A percentile compares a stretch with the other conserved stretches of the same genome.
Evolutionary conservation across 2,113 vertebrate species (phyloP).

Genomic region (Pygoscelis adeliae): DNA sequence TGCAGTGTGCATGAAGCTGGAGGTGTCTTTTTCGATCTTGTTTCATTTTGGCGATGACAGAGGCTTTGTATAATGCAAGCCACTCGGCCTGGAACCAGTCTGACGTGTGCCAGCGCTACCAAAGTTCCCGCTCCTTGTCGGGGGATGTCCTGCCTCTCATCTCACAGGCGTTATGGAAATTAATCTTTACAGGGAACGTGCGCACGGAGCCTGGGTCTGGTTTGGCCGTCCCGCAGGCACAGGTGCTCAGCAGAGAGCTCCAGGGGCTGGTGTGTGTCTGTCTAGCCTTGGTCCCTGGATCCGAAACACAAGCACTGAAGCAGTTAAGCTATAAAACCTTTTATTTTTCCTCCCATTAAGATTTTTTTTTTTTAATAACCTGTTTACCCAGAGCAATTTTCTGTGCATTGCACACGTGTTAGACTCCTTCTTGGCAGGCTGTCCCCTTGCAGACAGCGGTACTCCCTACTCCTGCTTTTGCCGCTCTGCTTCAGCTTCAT

Average conservation of each 20-base stretch:
- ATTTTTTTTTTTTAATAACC: background rate
- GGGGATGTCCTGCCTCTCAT: background rate
- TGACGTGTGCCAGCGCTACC: background rate
- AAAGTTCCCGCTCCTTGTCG: background rate
- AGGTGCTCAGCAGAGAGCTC: background rate
- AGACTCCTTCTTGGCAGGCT: background rate
- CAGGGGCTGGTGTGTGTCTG: background rate
- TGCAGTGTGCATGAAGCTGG: background rate
- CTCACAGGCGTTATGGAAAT: accelerated
- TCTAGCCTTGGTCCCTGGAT: background rate
- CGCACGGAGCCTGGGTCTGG: background rate
- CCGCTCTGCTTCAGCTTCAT: background rate
- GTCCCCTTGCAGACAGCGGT: background rate
- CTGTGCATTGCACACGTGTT: background rate
- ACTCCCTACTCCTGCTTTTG: background rate
- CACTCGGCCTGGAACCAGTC: background rate
- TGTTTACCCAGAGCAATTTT: background rate
- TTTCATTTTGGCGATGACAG: background rate
- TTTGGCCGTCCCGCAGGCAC: background rate
- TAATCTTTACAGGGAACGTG: background rate
- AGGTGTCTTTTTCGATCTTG: background rate
- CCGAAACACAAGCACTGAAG: background rate
- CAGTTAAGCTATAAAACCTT: background rate
- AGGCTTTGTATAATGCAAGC: background rate
- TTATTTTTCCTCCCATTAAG: background rate